Conservation (phyloP, 1,140 invertebrate species). For the Cotesia typhae region DNA sequence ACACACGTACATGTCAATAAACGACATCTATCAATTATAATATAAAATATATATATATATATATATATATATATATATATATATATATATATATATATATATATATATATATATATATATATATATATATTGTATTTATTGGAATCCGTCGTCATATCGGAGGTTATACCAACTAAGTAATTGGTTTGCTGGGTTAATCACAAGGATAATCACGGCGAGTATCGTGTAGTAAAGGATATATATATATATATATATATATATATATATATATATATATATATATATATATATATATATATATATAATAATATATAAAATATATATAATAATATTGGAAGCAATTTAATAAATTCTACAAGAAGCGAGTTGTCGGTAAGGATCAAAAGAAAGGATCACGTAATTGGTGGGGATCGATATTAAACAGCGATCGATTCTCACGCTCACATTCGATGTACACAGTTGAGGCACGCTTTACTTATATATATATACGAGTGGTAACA, state of each 20-base stretch:
- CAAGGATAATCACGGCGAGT: constrained; percentile 1
- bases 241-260: too few species aligned
- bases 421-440: constrained; percentile 38
- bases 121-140: too few species aligned
- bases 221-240: neutral
- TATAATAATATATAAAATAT: too few species aligned
- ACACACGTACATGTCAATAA: too few species aligned
- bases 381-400: constrained; percentile 38
- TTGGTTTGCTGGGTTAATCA: constrained; percentile 8
- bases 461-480: constrained; percentile 18
- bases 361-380: constrained; percentile 31
- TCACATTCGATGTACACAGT: constrained; percentile 13
- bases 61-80: too few species aligned
- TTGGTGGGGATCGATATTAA: constrained; percentile 39
- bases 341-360: constrained; percentile 40
- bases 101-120: too few species aligned
- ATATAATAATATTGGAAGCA: constrained; percentile 21
- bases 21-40: too few species aligned
- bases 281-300: too few species aligned
- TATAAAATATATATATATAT: too few species aligned
- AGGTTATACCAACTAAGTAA: constrained; percentile 8
- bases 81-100: too few species aligned
- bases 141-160: too few species aligned
- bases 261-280: too few species aligned
- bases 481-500: neutral